Conservation (phyloP, 37 sponge, comb jelly and placozoan species). For the Aphrocallistes beatrix region DNA sequence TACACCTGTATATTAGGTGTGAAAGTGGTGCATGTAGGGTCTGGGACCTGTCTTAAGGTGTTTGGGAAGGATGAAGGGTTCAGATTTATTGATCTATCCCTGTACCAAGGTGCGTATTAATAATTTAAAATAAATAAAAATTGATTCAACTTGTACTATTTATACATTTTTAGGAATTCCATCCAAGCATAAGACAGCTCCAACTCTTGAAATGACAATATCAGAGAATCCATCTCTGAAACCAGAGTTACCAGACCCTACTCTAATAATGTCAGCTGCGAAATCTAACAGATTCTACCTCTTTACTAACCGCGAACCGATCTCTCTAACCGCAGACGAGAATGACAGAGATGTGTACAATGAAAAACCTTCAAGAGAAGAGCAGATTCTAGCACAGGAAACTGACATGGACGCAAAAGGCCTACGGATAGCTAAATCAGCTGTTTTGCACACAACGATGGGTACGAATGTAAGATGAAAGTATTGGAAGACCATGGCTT, state of each 20-base stretch:
- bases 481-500: too few relatives aligned
- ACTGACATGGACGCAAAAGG: background rate
- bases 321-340: conserved; percentile 19
- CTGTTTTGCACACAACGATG: conserved; percentile 27
- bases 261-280: conserved; percentile 69
- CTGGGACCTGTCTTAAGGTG: conserved; percentile 56
- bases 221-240: conserved; percentile 67
- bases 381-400: conserved; percentile 58
- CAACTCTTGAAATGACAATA: conserved; percentile 57
- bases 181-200: background rate
- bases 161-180: background rate
- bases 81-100: background rate
- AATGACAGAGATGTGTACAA: conserved; percentile 90
- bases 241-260: conserved; percentile 63
- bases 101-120: background rate
- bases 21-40: conserved; percentile 35
- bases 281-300: conserved; percentile 94
- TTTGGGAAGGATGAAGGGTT: conserved; percentile 58
- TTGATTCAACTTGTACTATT: background rate
- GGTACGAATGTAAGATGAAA: too few relatives aligned
- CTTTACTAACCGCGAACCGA: conserved; percentile 72
- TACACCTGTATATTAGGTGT: conserved; percentile 83
- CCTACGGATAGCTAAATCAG: conserved; percentile 13
- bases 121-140: background rate
- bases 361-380: conserved; percentile 91